These are phyloP conservation scores for Brenthis daphne DNA, from an alignment of 2,888 invertebrate species.

Conservation along the genomic window DNA sequence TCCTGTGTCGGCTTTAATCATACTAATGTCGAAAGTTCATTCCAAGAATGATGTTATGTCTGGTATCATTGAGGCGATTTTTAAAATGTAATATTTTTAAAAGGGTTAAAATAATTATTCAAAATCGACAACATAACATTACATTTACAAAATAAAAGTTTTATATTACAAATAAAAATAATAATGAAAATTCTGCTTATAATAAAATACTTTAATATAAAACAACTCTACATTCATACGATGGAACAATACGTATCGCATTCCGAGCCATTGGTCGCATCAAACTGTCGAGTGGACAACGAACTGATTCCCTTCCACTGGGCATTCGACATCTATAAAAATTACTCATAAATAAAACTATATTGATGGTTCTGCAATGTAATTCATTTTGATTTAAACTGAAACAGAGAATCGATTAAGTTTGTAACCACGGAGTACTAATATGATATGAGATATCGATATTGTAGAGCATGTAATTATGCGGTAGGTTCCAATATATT, in stretches of 20 bases:
- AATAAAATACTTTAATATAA: neutral
- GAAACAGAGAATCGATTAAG: conserved; percentile 13
- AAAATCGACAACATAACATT: no score
- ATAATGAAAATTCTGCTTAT: neutral
- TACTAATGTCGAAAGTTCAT: conserved; percentile 36
- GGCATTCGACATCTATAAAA: conserved; percentile 42
- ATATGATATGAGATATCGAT: no score
- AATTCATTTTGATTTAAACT: conserved; percentile 26
- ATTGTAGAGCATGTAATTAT: no score
- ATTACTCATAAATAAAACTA: conserved; percentile 33
- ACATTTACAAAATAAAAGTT: no score
- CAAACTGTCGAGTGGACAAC: conserved; percentile 60
- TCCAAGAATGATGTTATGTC: conserved; percentile 23
- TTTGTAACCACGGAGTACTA: no score
- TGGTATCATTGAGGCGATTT: conserved; percentile 9
- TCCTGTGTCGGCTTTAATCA: conserved; percentile 33
- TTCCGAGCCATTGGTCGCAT: conserved; percentile 62
- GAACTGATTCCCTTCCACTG: conserved; percentile 63
- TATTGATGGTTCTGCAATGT: conserved; percentile 27
- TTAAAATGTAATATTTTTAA: neutral
- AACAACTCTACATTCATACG: conserved; percentile 47
- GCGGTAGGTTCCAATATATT: no score
- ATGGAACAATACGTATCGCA: conserved; percentile 62
- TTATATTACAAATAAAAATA: neutral
- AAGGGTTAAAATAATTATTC: no score